A percentile compares a stretch with the other conserved stretches of the same genome.
phyloP scores from a whole-genome alignment of 2,113 vertebrate species.

The Chamaea fasciata region DNA sequence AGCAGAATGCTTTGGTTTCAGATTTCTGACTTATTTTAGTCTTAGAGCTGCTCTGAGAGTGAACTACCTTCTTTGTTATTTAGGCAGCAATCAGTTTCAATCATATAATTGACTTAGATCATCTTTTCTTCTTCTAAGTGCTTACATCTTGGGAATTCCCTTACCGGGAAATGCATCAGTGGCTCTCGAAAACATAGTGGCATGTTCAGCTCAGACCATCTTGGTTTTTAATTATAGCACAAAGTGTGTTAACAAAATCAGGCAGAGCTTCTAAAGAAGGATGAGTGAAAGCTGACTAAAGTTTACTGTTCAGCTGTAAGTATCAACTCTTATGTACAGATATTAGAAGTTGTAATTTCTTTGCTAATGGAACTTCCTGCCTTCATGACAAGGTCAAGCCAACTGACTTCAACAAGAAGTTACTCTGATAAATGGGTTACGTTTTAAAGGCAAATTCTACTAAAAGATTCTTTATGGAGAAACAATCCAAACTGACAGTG shows the following conservation, averaged over 20 bases:
- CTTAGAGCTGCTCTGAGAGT: background rate
- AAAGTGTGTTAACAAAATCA: background rate
- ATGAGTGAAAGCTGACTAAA: background rate
- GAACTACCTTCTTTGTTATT: background rate
- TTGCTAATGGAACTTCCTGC: background rate
- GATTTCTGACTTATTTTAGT: background rate
- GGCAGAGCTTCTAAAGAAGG: background rate
- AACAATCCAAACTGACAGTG: background rate
- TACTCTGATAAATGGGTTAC: background rate
- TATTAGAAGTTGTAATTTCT: background rate
- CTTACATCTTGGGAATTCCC: background rate
- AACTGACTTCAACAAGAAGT: background rate
- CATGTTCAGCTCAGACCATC: background rate
- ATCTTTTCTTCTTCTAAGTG: background rate
- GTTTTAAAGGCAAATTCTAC: background rate
- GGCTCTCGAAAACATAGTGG: background rate
- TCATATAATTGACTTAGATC: background rate
- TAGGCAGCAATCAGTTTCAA: background rate
- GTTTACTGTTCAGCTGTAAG: background rate
- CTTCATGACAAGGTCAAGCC: background rate
- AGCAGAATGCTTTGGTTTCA: background rate
- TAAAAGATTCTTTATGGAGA: background rate
- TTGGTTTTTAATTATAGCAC: background rate
- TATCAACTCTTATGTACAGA: background rate
- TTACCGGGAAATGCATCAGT: fast-evolving